Base-by-base conservation (phyloP, 2,113 vertebrate genomes). In the Excalfactoria chinensis region DNA sequence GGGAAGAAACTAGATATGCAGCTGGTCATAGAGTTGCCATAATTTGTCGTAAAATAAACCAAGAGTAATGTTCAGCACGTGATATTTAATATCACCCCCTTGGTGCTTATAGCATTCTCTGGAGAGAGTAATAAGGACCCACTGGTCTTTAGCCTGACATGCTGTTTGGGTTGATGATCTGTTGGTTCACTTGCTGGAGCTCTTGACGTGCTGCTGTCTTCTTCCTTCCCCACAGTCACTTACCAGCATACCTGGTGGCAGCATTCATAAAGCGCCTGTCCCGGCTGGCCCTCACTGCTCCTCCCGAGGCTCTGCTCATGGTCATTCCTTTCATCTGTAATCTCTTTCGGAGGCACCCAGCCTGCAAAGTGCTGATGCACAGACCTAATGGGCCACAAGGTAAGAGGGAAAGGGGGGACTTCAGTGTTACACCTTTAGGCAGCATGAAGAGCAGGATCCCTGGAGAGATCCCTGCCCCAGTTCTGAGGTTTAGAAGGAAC, bases 261-360 rank as follows among this genome's bases (percentile, higher is more conserved):
- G 99, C 99, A 0, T 99, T 99, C 26, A 98, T 98, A 86, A 99
- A 99, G 95, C 98, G 99, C 2, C 97, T 99, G 53, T 91, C 99
- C 14, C 98, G 98, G 4, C 96, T 99, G 95, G 97, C 99, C 2
- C 98, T 99, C 70, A 98, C 98, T 0, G 99, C 99, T 0, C 99
- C 99, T 2, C 98, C 99, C 0, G 97, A 99, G 59, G 98, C 97
- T 32, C 97, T 99, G 5, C 98, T 99, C 51, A 98, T 99, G 85
- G 93, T 98, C 75, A 97, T 99, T 67, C 99, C 99, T 32, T 99
- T 99, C 96, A 97, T 99, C 96, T 99, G 98, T 69, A 99, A 99
- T 92, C 98, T 99, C 49, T 98, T 99, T 26, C 98, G 99, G 5
- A 98, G 99, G 56, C 99, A 99, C 84, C 99, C 99, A 0, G 98